Conservation (phyloP, 2,113 vertebrate genomes). For the Lepidothrix coronata region DNA sequence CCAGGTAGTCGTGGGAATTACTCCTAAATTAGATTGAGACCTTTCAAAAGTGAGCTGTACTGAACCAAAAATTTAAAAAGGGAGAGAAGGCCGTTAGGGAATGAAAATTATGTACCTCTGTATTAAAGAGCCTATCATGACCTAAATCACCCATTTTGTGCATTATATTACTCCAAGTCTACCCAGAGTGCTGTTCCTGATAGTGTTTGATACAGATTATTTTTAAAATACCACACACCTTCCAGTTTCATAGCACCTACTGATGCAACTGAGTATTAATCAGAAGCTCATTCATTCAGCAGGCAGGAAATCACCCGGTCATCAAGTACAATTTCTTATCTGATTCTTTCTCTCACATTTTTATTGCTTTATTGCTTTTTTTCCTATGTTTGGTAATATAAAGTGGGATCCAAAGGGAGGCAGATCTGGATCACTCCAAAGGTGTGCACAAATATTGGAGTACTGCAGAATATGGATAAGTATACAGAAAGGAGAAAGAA, state of each 20-base stretch:
- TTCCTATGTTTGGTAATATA: background rate
- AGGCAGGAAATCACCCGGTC: background rate
- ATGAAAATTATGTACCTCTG: fast-evolving
- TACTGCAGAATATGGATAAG: background rate
- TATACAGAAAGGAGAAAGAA: background rate
- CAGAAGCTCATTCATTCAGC: background rate
- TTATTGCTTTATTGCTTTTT: background rate
- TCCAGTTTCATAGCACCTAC: background rate
- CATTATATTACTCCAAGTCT: background rate
- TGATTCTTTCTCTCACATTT: background rate
- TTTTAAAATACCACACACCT: background rate
- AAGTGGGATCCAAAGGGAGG: background rate
- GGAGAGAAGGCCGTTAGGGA: background rate
- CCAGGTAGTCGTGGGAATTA: background rate
- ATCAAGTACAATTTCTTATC: background rate
- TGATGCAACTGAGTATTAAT: fast-evolving
- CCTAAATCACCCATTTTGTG: background rate
- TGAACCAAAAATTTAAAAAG: background rate
- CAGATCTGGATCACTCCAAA: background rate
- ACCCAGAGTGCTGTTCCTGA: background rate
- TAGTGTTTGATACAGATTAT: background rate
- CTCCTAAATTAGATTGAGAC: background rate
- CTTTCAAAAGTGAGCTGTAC: background rate
- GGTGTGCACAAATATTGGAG: background rate
- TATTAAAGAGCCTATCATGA: background rate